These are phyloP conservation scores for Schizaphis graminum DNA, from an alignment of 2,888 invertebrate genomes.

Conservation along the genomic window DNA sequence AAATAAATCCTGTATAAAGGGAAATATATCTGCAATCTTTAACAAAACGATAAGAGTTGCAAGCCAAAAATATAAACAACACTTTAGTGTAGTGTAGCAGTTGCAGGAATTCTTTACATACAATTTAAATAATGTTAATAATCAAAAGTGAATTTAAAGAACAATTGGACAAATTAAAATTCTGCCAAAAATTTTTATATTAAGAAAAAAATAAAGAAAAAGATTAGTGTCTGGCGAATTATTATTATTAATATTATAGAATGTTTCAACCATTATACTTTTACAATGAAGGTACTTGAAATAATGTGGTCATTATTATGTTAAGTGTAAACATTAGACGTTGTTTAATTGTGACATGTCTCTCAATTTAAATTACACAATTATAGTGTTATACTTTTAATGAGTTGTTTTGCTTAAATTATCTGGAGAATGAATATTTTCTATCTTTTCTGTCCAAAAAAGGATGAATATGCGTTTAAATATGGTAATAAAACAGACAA, in stretches of 20 bases:
- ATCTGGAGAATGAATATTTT: conserved; percentile 25
- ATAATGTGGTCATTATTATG: conserved; percentile 13
- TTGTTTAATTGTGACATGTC: conserved; percentile 27
- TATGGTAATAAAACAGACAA: too few relatives aligned
- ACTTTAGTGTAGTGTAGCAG: neutral
- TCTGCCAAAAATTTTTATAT: neutral
- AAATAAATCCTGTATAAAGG: conserved; percentile 49
- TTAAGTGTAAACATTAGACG: neutral
- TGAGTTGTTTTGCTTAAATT: conserved; percentile 15
- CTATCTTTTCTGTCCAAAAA: neutral
- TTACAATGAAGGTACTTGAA: neutral
- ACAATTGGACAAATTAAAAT: neutral
- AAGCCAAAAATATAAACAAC: conserved; percentile 52
- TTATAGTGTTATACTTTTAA: conserved; percentile 13
- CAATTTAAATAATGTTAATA: conserved; percentile 19
- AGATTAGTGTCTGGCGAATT: neutral
- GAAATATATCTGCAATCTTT: conserved; percentile 14
- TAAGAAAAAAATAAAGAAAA: neutral
- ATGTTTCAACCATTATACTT: neutral
- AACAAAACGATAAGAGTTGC: conserved; percentile 49
- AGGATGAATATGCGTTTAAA: neutral
- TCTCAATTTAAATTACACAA: neutral
- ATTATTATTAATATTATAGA: conserved; percentile 30
- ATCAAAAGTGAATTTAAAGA: conserved; percentile 7
- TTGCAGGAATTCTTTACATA: conserved; percentile 3